A percentile compares a stretch with the other conserved stretches of the same genome.
Conservation (phyloP, 2,888 invertebrate species). For the Ectemnius lituratus region DNA sequence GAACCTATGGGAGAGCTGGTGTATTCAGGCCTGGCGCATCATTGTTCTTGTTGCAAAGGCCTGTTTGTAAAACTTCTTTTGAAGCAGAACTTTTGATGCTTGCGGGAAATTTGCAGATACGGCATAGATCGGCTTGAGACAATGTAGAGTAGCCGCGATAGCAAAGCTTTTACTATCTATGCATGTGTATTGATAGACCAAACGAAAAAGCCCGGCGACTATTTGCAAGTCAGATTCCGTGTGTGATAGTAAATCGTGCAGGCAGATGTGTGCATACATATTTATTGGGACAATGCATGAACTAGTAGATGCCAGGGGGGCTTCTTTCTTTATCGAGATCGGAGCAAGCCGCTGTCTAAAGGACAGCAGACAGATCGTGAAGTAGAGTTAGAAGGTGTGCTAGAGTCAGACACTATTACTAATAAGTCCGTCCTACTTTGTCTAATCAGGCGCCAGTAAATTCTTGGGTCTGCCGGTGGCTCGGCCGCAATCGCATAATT, state of each 20-base stretch:
- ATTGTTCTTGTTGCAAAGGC: too few species aligned
- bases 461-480: slow-evolving; percentile 43
- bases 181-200: neutral
- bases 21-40: too few species aligned
- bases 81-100: neutral
- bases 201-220: neutral
- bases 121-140: neutral
- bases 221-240: slow-evolving; percentile 1
- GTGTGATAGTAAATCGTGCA: neutral
- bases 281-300: neutral
- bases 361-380: neutral
- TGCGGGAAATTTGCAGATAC: neutral
- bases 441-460: slow-evolving; percentile 59
- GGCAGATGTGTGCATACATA: neutral
- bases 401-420: slow-evolving; percentile 25
- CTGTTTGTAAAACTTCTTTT: neutral
- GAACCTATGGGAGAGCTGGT: too few species aligned
- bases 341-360: neutral
- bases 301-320: neutral
- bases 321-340: slow-evolving; percentile 3
- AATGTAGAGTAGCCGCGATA: neutral
- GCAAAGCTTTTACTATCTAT: neutral
- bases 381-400: too few species aligned
- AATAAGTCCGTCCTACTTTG: slow-evolving; percentile 60
- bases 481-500: slow-evolving; percentile 56